Conservation (phyloP, 2,113 vertebrate genomes). For the Sylvia atricapilla region DNA sequence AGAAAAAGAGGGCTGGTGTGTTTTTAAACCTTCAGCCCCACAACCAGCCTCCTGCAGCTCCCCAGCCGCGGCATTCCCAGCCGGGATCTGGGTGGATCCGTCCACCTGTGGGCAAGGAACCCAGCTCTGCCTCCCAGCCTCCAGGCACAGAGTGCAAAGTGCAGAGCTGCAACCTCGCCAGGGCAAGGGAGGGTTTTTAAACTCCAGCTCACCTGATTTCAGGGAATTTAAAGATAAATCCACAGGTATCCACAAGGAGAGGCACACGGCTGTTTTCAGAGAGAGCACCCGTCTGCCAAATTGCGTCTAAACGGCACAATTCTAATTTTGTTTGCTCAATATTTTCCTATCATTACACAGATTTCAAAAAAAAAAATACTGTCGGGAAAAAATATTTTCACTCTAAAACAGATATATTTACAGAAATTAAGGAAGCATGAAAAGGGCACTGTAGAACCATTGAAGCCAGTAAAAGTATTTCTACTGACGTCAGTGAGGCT, state of each 20-base stretch:
- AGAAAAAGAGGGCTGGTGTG: neutral
- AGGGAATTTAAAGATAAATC: neutral
- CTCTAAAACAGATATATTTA: neutral
- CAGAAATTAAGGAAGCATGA: neutral
- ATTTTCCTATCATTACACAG: neutral
- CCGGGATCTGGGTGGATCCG: neutral
- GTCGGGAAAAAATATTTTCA: neutral
- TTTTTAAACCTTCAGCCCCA: neutral
- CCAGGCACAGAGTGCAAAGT: neutral
- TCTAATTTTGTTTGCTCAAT: neutral
- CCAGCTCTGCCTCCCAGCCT: neutral
- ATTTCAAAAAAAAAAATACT: neutral
- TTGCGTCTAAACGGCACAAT: neutral
- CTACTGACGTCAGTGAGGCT: slow-evolving; percentile 55
- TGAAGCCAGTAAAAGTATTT: slow-evolving; percentile 6
- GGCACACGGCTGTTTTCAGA: neutral
- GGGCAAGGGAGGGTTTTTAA: neutral
- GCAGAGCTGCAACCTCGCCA: accelerated
- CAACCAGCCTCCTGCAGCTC: neutral
- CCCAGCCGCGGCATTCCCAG: neutral
- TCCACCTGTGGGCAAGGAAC: neutral
- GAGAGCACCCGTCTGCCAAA: neutral
- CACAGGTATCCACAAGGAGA: neutral
- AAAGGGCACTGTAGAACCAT: neutral
- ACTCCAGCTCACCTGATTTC: neutral